Evolutionary conservation across 2,113 vertebrate species (phyloP), one percentile per base, ranked within the genome.

Genomic region (Synodontis membranacea): DNA sequence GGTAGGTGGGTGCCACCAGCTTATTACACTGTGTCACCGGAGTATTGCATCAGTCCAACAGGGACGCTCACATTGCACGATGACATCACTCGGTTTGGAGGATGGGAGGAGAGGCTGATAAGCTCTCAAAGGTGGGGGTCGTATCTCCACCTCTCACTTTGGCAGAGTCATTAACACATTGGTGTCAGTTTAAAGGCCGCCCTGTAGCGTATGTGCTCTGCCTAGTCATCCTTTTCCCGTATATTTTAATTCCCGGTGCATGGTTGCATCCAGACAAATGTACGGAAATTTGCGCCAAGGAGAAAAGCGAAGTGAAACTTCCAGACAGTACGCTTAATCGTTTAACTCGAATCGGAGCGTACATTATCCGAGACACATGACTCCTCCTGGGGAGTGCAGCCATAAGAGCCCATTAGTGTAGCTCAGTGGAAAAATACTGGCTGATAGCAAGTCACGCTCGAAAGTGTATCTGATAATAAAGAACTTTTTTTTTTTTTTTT

Each of bases 21-120:
- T 88, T 89, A 84, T 93, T 94, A 93, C 93, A 90, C 79, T 85
- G 83, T 91, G 93, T 93, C 94, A 93, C 91, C 84, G 83, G 90
- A 93, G 93, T 89, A 91, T 93, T 95, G 94, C 93, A 94, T 94
- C 92, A 90, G 90, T 92, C 91, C 92, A 90, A 86, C 70, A 52
- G 91, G 91, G 92, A 91, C 66, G 88, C 91, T 93, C 93, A 91
- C 91, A 89, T 94, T 93, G 91, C 93, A 93, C 75, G 89, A 94
- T 95, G 94, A 95, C 93, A 93, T 95, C 94, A 95, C 85, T 90
- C 56, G 62, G 62, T 79, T 42, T 88, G 90, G 89, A 82, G 3
- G 82, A 93, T 86, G 68, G 84, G 80, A 86, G 84, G 89, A 62
- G 75, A 86, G 81, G 70, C 64, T 88, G 84, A 89, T 86, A 60